phyloP scores from a whole-genome alignment of 2,797 vertebrate genomes.

The Meda fulgida region DNA sequence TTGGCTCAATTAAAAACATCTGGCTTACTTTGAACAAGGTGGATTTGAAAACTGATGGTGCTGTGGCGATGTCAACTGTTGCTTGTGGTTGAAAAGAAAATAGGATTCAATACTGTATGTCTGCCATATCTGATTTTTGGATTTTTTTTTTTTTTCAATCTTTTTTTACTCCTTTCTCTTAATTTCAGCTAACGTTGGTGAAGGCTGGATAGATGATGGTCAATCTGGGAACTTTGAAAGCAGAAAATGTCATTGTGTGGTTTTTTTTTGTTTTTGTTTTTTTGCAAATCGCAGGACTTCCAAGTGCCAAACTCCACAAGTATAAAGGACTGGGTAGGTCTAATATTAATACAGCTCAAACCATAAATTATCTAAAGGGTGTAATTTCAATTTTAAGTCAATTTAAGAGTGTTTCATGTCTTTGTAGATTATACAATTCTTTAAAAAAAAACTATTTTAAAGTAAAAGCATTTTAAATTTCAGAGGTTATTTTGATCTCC shows the following conservation, averaged over 20 bases:
- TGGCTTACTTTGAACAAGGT: conserved; percentile 1
- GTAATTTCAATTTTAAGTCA: neutral
- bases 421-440: neutral
- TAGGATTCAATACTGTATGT: neutral
- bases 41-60: neutral
- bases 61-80: conserved; percentile 52
- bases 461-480: conserved; percentile 28
- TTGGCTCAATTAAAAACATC: neutral
- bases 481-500: conserved; percentile 14
- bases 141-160: neutral
- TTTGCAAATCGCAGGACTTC: neutral
- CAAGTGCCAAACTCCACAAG: conserved; percentile 18
- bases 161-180: conserved; percentile 49
- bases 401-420: neutral
- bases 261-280: too few relatives aligned
- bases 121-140: neutral
- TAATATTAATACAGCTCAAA: neutral
- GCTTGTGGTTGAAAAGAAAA: neutral
- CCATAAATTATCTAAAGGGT: conserved; percentile 19
- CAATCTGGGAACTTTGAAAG: conserved; percentile 51
- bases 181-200: conserved; percentile 76
- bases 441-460: neutral
- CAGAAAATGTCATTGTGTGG: neutral
- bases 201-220: conserved; percentile 55
- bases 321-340: conserved; percentile 7